A percentile compares a stretch with the other conserved stretches of the same genome.
Evolutionary conservation across 53 echinoderm and acorn worm genomes (phyloP).

Genomic region (Antedon mediterranea): DNA sequence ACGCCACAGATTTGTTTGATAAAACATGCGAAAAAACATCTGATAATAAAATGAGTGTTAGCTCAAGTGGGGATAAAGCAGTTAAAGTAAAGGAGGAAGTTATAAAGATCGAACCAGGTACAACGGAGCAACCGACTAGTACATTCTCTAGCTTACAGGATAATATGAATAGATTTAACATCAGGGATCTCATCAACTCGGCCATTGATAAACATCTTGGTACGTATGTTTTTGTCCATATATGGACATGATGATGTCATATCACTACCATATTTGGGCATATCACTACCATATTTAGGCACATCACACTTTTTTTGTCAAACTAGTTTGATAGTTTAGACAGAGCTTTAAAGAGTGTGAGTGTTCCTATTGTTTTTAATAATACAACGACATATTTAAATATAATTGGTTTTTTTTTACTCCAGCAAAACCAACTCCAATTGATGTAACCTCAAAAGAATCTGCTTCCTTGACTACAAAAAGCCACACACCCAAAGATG

Average conservation of each 20-base stretch:
- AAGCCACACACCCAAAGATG: neutral
- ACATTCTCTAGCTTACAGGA: neutral
- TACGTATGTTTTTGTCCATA: no score
- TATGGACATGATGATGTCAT: no score
- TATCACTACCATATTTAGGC: no score
- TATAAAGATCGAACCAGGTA: neutral
- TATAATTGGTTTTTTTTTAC: neutral
- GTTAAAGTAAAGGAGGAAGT: neutral
- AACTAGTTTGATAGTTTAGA: no score
- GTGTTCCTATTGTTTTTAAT: neutral
- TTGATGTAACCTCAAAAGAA: neutral
- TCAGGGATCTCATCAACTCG: conserved; percentile 83
- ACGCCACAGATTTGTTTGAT: conserved; percentile 38
- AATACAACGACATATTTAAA: neutral
- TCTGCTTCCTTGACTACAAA: neutral
- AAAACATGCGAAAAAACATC: neutral
- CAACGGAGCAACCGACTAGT: neutral
- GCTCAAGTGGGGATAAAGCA: neutral
- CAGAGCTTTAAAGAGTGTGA: no score
- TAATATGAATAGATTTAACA: conserved; percentile 30
- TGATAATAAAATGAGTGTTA: conserved; percentile 6
- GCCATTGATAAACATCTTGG: conserved; percentile 93
- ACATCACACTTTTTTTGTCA: no score
- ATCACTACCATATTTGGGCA: no score
- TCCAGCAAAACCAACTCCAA: neutral